These are phyloP conservation scores for Didymodactylos carnosus DNA, from an alignment of 2,888 invertebrate species.

Conservation along the genomic window DNA sequence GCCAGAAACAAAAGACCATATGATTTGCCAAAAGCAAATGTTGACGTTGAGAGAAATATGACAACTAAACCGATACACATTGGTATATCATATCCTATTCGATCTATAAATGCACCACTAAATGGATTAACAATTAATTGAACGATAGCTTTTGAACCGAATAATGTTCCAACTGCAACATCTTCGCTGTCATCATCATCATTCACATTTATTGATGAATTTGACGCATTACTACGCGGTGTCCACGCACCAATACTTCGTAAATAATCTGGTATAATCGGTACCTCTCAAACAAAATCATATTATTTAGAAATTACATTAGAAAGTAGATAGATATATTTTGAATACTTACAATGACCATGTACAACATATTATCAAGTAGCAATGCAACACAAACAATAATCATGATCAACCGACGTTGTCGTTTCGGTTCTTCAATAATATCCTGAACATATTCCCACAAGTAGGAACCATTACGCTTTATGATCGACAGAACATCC, in stretches of 20 bases:
- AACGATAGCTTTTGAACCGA: slow-evolving; percentile 94
- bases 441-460: background rate
- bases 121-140: slow-evolving; percentile 96
- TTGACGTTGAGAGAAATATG: slow-evolving; percentile 91
- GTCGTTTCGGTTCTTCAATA: background rate
- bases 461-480: too few relatives aligned
- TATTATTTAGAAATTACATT: background rate
- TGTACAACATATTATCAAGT: slow-evolving; percentile 98
- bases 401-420: slow-evolving; percentile 29
- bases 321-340: background rate
- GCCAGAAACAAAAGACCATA: slow-evolving; percentile 91
- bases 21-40: slow-evolving; percentile 85
- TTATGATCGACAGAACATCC: too few relatives aligned
- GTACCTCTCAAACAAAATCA: background rate
- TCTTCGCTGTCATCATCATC: slow-evolving; percentile 68
- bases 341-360: slow-evolving; percentile 58
- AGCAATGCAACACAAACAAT: slow-evolving; percentile 90
- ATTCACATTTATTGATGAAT: slow-evolving; percentile 35
- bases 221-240: slow-evolving; percentile 2
- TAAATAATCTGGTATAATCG: slow-evolving; percentile 9
- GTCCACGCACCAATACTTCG: slow-evolving; percentile 15
- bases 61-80: slow-evolving; percentile 97
- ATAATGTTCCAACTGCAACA: slow-evolving; percentile 77
- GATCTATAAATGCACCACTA: slow-evolving; percentile 87
- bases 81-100: slow-evolving; percentile 90